Evolutionary conservation across 2,113 vertebrate species (phyloP).

Genomic region (Rhinoptilus africanus): DNA sequence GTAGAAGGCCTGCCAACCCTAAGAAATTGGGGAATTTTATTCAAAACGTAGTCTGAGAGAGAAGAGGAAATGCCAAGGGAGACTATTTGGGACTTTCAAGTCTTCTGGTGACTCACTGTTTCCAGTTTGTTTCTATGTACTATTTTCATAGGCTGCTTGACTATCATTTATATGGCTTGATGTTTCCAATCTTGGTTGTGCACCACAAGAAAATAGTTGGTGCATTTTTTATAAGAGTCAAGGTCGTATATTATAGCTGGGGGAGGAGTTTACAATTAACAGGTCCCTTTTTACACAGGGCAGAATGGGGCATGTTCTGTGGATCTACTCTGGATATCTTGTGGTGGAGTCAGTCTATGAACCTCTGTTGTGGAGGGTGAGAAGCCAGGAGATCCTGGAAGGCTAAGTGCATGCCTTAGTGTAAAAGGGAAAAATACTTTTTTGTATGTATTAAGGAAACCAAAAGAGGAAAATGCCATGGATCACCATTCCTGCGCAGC

Average conservation of each 20-base stretch:
- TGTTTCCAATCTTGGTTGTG: background rate
- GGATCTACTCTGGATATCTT: background rate
- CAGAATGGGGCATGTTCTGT: background rate
- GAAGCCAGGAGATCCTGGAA: background rate
- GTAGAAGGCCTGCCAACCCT: background rate
- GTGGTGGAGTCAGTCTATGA: background rate
- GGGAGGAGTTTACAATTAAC: background rate
- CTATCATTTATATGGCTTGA: background rate
- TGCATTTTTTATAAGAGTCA: background rate
- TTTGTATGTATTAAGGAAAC: background rate
- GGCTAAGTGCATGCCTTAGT: background rate
- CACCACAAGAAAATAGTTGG: background rate
- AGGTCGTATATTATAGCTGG: background rate
- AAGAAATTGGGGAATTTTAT: background rate
- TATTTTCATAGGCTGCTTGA: background rate
- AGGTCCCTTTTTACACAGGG: background rate
- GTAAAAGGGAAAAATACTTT: background rate
- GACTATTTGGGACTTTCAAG: background rate
- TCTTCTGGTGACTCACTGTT: constrained; percentile 11
- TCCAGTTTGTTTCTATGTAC: background rate
- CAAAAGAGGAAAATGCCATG: background rate
- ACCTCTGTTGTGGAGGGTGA: background rate
- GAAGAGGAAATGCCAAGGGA: background rate
- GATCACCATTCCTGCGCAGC: background rate
- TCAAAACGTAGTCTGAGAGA: background rate